Evolutionary conservation across 2,113 vertebrate species (phyloP).

Genomic region (Motacilla tschutschensis): DNA sequence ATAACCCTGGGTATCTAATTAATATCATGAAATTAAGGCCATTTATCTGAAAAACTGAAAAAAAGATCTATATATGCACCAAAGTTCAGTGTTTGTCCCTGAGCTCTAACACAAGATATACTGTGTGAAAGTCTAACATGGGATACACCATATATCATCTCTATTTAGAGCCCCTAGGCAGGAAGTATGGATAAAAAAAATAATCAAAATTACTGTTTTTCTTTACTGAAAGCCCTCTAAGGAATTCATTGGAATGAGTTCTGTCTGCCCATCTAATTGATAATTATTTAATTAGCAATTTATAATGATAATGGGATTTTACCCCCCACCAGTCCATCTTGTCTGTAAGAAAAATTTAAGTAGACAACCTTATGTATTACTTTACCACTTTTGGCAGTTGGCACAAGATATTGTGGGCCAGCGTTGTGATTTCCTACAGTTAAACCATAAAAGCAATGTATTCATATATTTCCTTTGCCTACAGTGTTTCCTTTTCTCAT

Average conservation of each 20-base stretch:
- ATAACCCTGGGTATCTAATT: slow-evolving; percentile 62
- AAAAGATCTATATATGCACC: slow-evolving; percentile 55
- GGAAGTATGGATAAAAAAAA: slow-evolving; percentile 68
- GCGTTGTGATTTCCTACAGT: slow-evolving; percentile 54
- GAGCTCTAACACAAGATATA: slow-evolving; percentile 45
- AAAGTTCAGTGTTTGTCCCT: slow-evolving; percentile 67
- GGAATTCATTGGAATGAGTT: slow-evolving; percentile 79
- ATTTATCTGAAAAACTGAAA: slow-evolving; percentile 61
- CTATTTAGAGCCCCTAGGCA: slow-evolving; percentile 69
- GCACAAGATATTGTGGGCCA: slow-evolving; percentile 52
- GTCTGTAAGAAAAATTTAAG: slow-evolving; percentile 70
- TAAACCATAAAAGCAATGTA: slow-evolving; percentile 56
- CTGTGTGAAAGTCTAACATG: slow-evolving; percentile 43
- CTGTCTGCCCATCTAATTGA: slow-evolving; percentile 82
- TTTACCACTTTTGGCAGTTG: slow-evolving; percentile 56
- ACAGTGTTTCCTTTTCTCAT: slow-evolving; percentile 65
- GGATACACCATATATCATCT: slow-evolving; percentile 56
- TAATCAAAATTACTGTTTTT: slow-evolving; percentile 75
- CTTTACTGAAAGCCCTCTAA: slow-evolving; percentile 73
- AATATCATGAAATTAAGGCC: slow-evolving; percentile 64
- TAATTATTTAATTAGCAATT: slow-evolving; percentile 88
- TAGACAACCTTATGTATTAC: slow-evolving; percentile 61
- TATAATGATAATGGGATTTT: slow-evolving; percentile 84
- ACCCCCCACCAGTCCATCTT: slow-evolving; percentile 74
- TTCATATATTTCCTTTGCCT: slow-evolving; percentile 52